Evolutionary conservation across 2,888 invertebrate genomes (phyloP).

Genomic region (Hyposoter didymator): DNA sequence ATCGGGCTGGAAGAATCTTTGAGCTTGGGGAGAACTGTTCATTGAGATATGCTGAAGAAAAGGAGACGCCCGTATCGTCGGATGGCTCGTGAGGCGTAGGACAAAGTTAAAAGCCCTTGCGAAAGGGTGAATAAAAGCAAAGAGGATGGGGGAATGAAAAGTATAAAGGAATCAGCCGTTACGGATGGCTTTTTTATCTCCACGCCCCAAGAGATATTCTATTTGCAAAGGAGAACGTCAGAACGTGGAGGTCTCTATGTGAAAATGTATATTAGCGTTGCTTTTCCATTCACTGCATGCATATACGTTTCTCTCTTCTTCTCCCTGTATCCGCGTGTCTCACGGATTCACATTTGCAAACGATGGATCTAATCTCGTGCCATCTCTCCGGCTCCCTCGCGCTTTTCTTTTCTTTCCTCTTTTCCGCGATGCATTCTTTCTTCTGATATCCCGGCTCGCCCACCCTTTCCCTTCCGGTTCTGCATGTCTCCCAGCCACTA

Average conservation of each 20-base stretch:
- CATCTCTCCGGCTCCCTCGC: conserved; percentile 63
- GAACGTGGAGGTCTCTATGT: conserved; percentile 69
- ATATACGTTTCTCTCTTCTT: conserved; percentile 3
- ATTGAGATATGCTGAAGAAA: conserved; percentile 39
- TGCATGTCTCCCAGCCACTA: conserved; percentile 16
- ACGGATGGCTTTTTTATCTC: conserved; percentile 44
- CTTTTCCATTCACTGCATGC: conserved; percentile 56
- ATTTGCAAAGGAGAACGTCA: conserved; percentile 73
- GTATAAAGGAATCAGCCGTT: conserved; percentile 57
- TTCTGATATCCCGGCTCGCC: not conserved
- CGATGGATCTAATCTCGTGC: conserved; percentile 73
- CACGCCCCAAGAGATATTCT: conserved; percentile 69
- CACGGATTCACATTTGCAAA: conserved; percentile 57
- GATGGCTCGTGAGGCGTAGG: conserved; percentile 37
- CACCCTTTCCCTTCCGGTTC: conserved; percentile 8
- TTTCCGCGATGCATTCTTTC: conserved; percentile 11
- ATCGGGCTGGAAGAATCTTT: not conserved
- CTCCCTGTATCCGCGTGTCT: conserved; percentile 48
- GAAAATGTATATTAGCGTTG: conserved; percentile 78
- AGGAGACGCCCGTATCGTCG: conserved; percentile 44
- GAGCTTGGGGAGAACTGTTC: conserved; percentile 20
- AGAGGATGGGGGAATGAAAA: conserved; percentile 43
- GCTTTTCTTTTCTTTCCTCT: not conserved
- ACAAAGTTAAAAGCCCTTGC: conserved; percentile 23
- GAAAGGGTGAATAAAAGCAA: conserved; percentile 17